A percentile compares a stretch with the other conserved stretches of the same genome.
Evolutionary conservation across 2,113 vertebrate genomes (phyloP).

Genomic region (Etheostoma spectabile): DNA sequence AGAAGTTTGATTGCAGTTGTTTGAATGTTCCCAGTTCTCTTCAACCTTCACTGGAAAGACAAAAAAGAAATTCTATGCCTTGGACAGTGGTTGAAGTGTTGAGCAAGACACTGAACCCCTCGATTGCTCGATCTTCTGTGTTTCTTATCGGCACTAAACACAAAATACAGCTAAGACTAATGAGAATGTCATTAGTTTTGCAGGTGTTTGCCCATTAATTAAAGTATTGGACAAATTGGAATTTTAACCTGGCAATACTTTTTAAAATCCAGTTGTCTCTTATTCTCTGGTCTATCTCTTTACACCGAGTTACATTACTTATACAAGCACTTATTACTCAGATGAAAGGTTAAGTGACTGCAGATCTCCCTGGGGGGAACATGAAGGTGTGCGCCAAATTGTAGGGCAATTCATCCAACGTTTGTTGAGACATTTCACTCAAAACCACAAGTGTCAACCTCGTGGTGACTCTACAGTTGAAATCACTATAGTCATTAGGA

Average conservation of each 20-base stretch:
- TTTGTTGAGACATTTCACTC: not conserved
- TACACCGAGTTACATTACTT: too few relatives aligned
- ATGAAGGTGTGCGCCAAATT: not conserved
- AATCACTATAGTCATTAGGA: not conserved
- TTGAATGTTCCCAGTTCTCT: not conserved
- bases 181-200: not conserved
- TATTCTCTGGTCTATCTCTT: too few relatives aligned
- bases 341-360: not conserved
- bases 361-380: not conserved
- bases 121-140: not conserved
- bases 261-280: too few relatives aligned
- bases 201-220: not conserved
- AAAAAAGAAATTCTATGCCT: not conserved
- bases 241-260: too few relatives aligned
- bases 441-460: not conserved
- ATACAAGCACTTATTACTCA: too few relatives aligned
- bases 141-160: too few relatives aligned
- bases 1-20: not conserved
- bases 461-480: not conserved
- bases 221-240: not conserved
- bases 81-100: not conserved
- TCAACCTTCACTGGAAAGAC: not conserved
- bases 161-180: not conserved
- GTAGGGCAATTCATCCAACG: not conserved
- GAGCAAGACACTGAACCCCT: constrained; percentile 8